Base-by-base conservation (phyloP, 2,888 invertebrate species). In the Drosophila aldrichi region DNA sequence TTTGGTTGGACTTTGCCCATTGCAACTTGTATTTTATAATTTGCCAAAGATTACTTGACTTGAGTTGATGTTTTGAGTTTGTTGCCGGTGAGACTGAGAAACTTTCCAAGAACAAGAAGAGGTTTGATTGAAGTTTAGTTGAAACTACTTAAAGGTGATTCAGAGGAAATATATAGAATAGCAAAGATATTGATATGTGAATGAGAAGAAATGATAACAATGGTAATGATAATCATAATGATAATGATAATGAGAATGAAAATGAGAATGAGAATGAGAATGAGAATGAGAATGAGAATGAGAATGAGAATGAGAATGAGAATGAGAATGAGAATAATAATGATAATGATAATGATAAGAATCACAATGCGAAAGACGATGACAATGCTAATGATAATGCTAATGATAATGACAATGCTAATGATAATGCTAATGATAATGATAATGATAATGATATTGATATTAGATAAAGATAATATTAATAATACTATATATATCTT, bases 11-110 rank as follows among this genome's bases (percentile, higher is more conserved):
- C 18, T 55, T 55, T 55, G 51, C 16, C 34, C 34, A n/a, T 52
- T 52, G 20, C 32, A 40, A 38, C 32, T 66, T 65, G 41, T n/a
- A 55, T 63, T 63, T 63, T 48, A n/a, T n/a, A 63, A 55, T 55
- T 65, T 63, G 29, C n/a, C 8, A 6, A 8, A n/a, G 22, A 18
- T 29, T 54, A 48, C 54, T 25, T 20, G 63, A 32, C 40, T 46
- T 40, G 16, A 32, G 40, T 18, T 36, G 10, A 12, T 18, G 46
- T 38, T 62, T 62, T 38, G 16, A 29, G 12, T n/a, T 36, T 25
- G 36, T 12, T 38, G 36, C n/a, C 14, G 4, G 34, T 4, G 8
- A 22, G n/a, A 32, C 12, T 20, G 5, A 16, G n/a, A 36, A 65
- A 46, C 41, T 20, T 36, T 12, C 6, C 34, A 2, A 22, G 22